A percentile compares a stretch with the other conserved stretches of the same genome.
phyloP scores from a whole-genome alignment of 2,113 vertebrate species.

The Antennarius striatus region DNA sequence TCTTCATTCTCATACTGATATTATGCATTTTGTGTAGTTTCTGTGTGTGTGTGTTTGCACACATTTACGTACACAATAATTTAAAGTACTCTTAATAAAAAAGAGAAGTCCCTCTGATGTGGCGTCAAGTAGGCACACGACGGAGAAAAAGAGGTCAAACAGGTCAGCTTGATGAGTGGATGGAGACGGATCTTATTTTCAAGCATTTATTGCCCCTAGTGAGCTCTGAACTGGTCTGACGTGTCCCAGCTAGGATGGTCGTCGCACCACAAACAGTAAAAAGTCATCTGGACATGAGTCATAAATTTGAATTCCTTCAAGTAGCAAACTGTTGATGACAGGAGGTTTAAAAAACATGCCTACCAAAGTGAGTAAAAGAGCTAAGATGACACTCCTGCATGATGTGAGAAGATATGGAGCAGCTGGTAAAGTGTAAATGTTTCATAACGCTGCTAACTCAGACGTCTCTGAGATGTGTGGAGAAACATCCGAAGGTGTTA shows the following conservation, averaged over 20 bases:
- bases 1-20: too few relatives aligned
- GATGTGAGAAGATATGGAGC: not conserved
- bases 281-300: not conserved
- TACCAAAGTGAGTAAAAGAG: too few relatives aligned
- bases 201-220: not conserved
- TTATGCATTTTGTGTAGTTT: too few relatives aligned
- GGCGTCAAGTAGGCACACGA: too few relatives aligned
- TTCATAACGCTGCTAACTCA: not conserved
- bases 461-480: not conserved
- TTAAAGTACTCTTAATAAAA: too few relatives aligned
- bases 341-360: too few relatives aligned
- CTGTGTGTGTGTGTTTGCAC: too few relatives aligned
- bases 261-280: not conserved
- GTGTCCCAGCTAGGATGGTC: not conserved
- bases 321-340: not conserved
- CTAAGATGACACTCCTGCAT: not conserved
- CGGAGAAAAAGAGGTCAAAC: too few relatives aligned
- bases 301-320: conserved; percentile 1
- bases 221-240: not conserved
- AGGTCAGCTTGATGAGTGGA: too few relatives aligned
- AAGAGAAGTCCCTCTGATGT: too few relatives aligned
- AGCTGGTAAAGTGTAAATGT: not conserved
- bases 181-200: not conserved
- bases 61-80: too few relatives aligned
- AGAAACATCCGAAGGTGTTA: not conserved